Evolutionary conservation across 1,140 invertebrate genomes (phyloP), one percentile per base, ranked within the genome.

Genomic region (Philopotamus ludificatus): DNA sequence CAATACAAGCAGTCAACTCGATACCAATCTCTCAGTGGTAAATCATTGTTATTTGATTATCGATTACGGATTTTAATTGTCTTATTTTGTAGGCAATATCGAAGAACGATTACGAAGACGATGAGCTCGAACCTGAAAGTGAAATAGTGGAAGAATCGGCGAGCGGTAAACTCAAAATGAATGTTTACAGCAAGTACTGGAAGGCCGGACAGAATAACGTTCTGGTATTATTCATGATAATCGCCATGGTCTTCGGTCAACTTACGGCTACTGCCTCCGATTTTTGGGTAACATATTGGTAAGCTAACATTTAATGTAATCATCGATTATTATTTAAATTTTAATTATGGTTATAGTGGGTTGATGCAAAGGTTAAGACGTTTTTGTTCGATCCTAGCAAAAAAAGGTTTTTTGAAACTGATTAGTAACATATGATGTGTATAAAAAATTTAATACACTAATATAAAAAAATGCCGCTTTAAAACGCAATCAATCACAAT

Each of bases 201-300:
- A 77, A 76, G 60, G 85, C 88, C 9, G 89, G 86, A 2, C 85
- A 86, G 4, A 83, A 86, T 66, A 84, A 81, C 53, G 83, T 83
- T 50, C 72, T 84, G 15, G 76, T 89, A 10, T 68, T 83, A 9
- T 65, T 86, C 0, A 76, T 91, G 1, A 63, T 84, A 4, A 23
- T 87, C 0, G 73, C 89, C 50, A 91, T 87, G 72, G n/a, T 91
- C 2, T 23, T 87, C 0, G 83, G 89, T 1, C 91, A 93, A 76
- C 72, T 85, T 1, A 78, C 85, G 21, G 89, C 86, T 1, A 89
- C 88, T 72, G 81, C 83, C 15, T 84, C 86, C 54, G 91, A 94
- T 76, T 93, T 85, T 75, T 94, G 91, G 83, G 85, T 93, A 1
- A 85, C 89, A 23, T 82, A 81, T 71, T 93, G 91, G 91, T 89